phyloP scores from a whole-genome alignment of 1,140 invertebrate species.

The Conus ventricosus region DNA sequence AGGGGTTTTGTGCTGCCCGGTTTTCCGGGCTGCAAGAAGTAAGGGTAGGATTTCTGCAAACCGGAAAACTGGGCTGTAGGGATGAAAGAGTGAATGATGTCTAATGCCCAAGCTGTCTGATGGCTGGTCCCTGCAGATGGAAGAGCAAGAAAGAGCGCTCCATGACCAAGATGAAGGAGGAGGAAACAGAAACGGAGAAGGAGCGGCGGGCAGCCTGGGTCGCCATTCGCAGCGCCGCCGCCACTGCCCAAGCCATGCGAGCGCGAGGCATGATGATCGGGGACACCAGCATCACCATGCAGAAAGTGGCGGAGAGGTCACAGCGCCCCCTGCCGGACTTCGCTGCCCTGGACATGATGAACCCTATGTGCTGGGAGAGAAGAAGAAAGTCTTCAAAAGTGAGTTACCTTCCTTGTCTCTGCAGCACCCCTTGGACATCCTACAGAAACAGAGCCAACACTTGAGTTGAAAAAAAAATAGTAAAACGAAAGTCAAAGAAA shows the following conservation, averaged over 20 bases:
- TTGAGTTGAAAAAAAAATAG: not conserved
- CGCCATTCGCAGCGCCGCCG: conserved; percentile 68
- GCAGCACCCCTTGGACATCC: not conserved
- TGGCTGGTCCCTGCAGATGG: not conserved
- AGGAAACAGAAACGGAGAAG: conserved; percentile 63
- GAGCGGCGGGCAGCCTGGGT: conserved; percentile 67
- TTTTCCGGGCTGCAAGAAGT: too few relatives aligned
- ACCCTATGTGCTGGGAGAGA: conserved; percentile 70
- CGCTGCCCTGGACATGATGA: conserved; percentile 67
- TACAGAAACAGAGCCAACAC: not conserved
- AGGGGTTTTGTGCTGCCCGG: too few relatives aligned
- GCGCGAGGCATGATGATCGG: conserved; percentile 60
- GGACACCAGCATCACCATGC: conserved; percentile 58
- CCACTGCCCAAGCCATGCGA: conserved; percentile 61
- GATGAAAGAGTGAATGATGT: too few relatives aligned
- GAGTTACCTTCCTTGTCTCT: conserved; percentile 31
- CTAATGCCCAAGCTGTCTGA: not conserved
- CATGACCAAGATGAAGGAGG: conserved; percentile 42
- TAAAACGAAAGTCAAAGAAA: too few relatives aligned
- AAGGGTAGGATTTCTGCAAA: too few relatives aligned
- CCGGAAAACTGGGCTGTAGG: too few relatives aligned
- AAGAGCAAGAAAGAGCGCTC: conserved; percentile 57
- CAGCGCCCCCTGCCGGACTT: conserved; percentile 64
- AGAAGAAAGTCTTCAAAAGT: conserved; percentile 73
- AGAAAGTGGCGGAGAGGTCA: conserved; percentile 53